These are phyloP conservation scores for Apteryx owenii DNA, from an alignment of 2,113 vertebrate genomes.

Conservation along the genomic window DNA sequence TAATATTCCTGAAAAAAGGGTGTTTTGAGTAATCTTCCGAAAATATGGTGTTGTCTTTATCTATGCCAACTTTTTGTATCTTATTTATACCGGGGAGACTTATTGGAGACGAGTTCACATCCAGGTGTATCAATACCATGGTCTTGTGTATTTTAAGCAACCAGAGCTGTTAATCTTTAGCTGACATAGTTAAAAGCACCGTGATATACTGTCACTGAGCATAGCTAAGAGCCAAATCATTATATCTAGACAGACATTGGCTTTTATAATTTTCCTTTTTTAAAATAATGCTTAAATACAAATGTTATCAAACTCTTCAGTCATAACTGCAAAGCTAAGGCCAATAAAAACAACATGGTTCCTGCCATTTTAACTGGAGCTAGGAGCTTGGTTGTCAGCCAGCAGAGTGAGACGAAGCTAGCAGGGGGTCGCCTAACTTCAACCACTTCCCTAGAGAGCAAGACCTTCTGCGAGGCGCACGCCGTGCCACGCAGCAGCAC, in stretches of 20 bases:
- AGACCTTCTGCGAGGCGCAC: rapidly evolving
- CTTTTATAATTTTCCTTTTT: not conserved
- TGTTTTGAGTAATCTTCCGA: not conserved
- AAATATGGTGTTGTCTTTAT: not conserved
- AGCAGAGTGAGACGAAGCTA: not conserved
- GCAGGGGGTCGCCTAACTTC: not conserved
- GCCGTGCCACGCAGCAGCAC: not conserved
- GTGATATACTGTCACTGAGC: not conserved
- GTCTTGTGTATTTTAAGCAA: not conserved
- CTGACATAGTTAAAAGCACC: not conserved
- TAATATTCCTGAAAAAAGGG: not conserved
- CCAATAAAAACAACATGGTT: not conserved
- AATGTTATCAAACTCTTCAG: not conserved
- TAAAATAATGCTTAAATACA: not conserved
- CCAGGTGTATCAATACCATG: not conserved
- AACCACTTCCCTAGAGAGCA: not conserved
- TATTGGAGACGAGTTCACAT: not conserved
- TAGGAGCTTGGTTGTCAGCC: not conserved
- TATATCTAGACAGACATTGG: not conserved
- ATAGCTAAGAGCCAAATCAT: not conserved
- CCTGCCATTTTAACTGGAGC: not conserved
- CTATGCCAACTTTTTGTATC: not conserved
- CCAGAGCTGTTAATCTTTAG: not conserved
- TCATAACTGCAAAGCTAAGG: not conserved
- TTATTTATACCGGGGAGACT: not conserved